A percentile compares a stretch with the other conserved stretches of the same genome.
phyloP scores from a whole-genome alignment of 1,140 invertebrate species.

The Pseudomyrmex gracilis region DNA sequence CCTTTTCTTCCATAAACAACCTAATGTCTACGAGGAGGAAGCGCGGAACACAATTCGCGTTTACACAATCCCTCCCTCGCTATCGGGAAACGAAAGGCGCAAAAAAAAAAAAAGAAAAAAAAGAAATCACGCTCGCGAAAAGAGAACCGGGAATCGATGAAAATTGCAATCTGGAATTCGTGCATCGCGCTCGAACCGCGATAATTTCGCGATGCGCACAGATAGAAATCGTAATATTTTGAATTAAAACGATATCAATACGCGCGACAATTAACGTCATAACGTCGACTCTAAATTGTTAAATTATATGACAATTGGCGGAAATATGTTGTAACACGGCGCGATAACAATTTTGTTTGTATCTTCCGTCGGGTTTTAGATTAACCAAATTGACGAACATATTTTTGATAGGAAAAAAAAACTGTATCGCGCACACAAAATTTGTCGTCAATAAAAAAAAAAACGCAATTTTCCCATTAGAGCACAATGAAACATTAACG shows the following conservation, averaged over 20 bases:
- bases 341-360: constrained; percentile 19
- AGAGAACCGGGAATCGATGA: not conserved
- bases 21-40: constrained; percentile 20
- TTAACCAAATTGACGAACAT: constrained; percentile 5
- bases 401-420: not conserved
- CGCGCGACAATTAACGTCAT: not conserved
- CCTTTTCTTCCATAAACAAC: constrained; percentile 15
- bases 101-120: no score
- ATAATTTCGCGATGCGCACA: constrained; percentile 5
- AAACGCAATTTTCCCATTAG: no score
- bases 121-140: not conserved
- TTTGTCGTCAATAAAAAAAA: no score
- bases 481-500: no score
- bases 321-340: constrained; percentile 4
- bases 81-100: no score
- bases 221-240: constrained; percentile 6
- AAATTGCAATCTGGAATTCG: constrained; percentile 20
- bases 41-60: constrained; percentile 21
- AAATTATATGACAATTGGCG: constrained; percentile 31
- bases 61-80: constrained; percentile 5
- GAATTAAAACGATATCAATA: constrained; percentile 35
- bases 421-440: not conserved
- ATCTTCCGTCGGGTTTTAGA: constrained; percentile 1
- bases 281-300: constrained; percentile 31
- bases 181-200: not conserved